Conservation (phyloP, 2,888 invertebrate species). For the Conops quadrifasciatus region DNA sequence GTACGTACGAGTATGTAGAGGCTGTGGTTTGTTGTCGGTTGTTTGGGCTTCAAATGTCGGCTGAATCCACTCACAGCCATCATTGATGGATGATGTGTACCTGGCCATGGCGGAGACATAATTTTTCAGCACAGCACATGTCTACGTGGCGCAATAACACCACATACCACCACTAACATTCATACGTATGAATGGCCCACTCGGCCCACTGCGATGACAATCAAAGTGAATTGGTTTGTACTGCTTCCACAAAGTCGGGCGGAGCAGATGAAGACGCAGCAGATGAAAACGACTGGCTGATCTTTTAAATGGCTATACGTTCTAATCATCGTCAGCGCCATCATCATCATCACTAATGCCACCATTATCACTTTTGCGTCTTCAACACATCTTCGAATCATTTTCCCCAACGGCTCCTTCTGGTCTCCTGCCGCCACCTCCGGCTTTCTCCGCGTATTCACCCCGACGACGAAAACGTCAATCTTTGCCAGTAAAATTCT, state of each 20-base stretch:
- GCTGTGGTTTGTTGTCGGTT: background rate
- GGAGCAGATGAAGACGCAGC: background rate
- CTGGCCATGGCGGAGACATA: conserved; percentile 40
- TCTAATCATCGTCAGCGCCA: too few species aligned
- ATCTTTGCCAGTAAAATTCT: background rate
- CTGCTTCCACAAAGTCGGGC: background rate
- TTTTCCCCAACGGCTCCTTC: background rate
- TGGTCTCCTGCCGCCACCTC: too few species aligned
- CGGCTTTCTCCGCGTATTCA: too few species aligned
- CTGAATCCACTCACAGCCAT: background rate
- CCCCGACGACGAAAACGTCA: too few species aligned
- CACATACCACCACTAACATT: background rate
- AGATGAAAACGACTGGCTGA: too few species aligned
- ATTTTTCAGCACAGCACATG: conserved; percentile 37
- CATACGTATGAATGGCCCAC: background rate
- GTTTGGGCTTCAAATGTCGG: conserved; percentile 18
- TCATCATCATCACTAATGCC: background rate
- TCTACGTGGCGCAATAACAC: background rate
- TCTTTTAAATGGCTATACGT: too few species aligned
- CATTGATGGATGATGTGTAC: conserved; percentile 39
- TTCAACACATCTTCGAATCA: background rate
- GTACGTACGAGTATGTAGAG: background rate
- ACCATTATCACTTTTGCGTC: background rate
- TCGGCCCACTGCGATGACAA: background rate
- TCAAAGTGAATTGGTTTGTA: conserved; percentile 30